Conservation (phyloP, 2,113 vertebrate species). For the Mellivora capensis region DNA sequence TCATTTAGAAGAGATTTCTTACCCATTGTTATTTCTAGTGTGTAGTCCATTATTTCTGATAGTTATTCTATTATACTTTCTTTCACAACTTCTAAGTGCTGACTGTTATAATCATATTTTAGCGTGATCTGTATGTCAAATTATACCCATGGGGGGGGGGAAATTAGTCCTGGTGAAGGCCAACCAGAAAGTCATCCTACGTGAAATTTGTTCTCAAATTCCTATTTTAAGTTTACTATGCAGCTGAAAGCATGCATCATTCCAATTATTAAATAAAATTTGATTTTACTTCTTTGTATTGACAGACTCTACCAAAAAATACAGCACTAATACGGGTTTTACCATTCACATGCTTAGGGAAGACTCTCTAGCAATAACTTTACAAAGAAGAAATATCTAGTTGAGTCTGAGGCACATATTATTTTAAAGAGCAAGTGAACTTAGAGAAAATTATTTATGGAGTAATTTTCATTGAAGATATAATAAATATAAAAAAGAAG, state of each 20-base stretch:
- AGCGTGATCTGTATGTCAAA: not conserved
- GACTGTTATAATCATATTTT: conserved; percentile 23
- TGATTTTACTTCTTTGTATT: not conserved
- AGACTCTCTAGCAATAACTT: not conserved
- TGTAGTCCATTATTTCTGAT: conserved; percentile 4
- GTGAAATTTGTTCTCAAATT: conserved; percentile 1
- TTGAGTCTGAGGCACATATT: not conserved
- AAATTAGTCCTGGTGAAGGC: not conserved
- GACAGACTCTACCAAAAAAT: not conserved
- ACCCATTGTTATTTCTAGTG: conserved; percentile 14
- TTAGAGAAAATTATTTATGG: not conserved
- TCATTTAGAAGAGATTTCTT: conserved; percentile 33
- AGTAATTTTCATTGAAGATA: not conserved
- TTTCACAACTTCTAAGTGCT: conserved; percentile 7
- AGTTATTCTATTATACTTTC: not conserved
- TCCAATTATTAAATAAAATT: conserved; percentile 12
- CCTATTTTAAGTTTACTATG: not conserved
- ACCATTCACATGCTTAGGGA: not conserved
- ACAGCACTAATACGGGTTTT: not conserved
- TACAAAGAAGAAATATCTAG: not conserved
- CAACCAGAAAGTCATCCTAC: conserved; percentile 15
- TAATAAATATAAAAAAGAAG: not conserved
- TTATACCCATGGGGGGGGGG: not conserved
- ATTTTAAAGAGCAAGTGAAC: not conserved
- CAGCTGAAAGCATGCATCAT: not conserved